These are phyloP conservation scores for Fistularia tabacaria DNA, from an alignment of 2,797 vertebrate genomes.

Conservation along the genomic window DNA sequence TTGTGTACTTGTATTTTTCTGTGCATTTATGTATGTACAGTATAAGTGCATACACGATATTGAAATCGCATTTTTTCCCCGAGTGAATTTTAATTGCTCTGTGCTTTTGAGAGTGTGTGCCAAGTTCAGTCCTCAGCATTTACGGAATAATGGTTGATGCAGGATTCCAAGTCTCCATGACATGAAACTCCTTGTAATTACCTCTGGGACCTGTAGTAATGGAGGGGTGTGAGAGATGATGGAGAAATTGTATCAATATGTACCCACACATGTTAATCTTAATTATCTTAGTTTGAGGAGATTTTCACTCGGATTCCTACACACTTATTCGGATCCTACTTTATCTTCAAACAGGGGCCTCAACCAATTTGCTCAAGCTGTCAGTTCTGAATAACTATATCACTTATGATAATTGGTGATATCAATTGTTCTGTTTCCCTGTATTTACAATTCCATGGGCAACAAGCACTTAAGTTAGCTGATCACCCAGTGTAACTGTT, in stretches of 20 bases:
- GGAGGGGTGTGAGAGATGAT: slow-evolving; percentile 14
- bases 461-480: neutral
- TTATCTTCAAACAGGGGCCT: neutral
- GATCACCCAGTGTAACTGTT: neutral
- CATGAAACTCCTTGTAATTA: slow-evolving; percentile 62
- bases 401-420: too few species aligned
- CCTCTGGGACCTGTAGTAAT: slow-evolving; percentile 45
- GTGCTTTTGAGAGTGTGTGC: slow-evolving; percentile 61
- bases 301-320: neutral
- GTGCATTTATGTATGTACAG: slow-evolving; percentile 4
- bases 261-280: slow-evolving; percentile 4
- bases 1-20: slow-evolving; percentile 1
- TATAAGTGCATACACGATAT: slow-evolving; percentile 1
- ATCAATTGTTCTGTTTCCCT: too few species aligned
- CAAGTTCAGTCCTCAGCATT: slow-evolving; percentile 62
- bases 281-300: neutral
- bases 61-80: slow-evolving; percentile 8
- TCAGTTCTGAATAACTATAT: too few species aligned
- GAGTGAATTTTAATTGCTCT: slow-evolving; percentile 64
- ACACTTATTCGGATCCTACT: neutral
- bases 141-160: slow-evolving; percentile 56
- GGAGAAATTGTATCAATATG: slow-evolving; percentile 23
- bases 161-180: slow-evolving; percentile 48
- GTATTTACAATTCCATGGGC: too few species aligned
- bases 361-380: too few species aligned